Conservation (phyloP, 2,888 invertebrate genomes). For the Sarcophaga caerulescens region DNA sequence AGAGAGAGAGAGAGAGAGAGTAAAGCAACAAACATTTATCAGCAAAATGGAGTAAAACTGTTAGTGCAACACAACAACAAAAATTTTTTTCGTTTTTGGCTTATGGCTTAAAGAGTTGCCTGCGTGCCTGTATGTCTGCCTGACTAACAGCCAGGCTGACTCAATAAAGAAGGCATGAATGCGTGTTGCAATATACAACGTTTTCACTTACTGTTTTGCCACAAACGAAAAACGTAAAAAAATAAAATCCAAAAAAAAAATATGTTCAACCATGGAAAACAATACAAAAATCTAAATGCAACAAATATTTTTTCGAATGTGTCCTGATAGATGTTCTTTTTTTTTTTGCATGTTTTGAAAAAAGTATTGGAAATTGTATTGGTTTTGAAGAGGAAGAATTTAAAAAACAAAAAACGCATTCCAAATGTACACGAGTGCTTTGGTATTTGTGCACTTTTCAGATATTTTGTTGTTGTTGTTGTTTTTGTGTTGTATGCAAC, state of each 20-base stretch:
- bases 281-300: neutral
- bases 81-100: neutral
- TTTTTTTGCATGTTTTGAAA: neutral
- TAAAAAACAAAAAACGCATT: neutral
- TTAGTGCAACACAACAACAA: slow-evolving; percentile 25
- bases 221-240: neutral
- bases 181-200: neutral
- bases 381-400: slow-evolving; percentile 28
- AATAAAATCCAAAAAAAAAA: neutral
- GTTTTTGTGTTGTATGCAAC: neutral
- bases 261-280: neutral
- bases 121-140: slow-evolving; percentile 55
- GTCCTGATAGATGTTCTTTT: too few species aligned
- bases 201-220: neutral
- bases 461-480: slow-evolving; percentile 3
- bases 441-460: neutral
- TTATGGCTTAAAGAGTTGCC: slow-evolving; percentile 32
- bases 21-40: neutral
- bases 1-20: neutral
- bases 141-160: slow-evolving; percentile 4
- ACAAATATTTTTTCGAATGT: neutral
- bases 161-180: neutral
- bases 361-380: slow-evolving; percentile 25
- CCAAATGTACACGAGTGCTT: slow-evolving; percentile 21
- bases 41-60: neutral